Conservation (phyloP, 2,888 invertebrate genomes). For the Pelosia muscerda region DNA sequence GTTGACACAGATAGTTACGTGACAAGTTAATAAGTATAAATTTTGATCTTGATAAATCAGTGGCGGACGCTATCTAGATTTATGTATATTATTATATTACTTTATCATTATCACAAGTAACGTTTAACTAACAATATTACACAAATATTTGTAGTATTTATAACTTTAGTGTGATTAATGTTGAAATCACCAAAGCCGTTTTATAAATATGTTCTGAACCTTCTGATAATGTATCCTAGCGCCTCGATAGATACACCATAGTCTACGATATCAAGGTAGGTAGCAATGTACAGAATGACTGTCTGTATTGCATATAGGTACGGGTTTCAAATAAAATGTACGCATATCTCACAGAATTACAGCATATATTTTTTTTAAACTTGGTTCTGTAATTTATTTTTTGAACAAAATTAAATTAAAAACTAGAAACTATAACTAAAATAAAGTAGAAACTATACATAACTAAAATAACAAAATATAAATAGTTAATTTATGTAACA, state of each 20-base stretch:
- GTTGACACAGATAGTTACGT: conserved; percentile 61
- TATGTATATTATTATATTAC: conserved; percentile 51
- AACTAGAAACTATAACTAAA: not conserved
- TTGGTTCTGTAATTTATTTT: no score
- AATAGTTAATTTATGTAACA: no score
- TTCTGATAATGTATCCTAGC: conserved; percentile 24
- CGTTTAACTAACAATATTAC: conserved; percentile 50
- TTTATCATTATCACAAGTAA: conserved; percentile 56
- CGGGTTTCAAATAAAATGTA: no score
- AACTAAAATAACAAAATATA: no score
- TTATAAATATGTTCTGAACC: conserved; percentile 20
- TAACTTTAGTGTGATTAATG: conserved; percentile 40
- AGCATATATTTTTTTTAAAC: no score
- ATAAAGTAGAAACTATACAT: no score
- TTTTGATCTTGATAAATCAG: conserved; percentile 74
- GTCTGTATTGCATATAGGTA: no score
- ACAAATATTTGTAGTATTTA: conserved; percentile 57
- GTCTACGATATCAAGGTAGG: no score
- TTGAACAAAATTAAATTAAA: no score
- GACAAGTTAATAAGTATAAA: conserved; percentile 73
- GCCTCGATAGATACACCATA: no score
- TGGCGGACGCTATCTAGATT: conserved; percentile 68
- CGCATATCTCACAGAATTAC: no score
- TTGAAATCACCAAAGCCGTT: conserved; percentile 35
- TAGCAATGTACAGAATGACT: no score